Conservation (phyloP, 2,797 vertebrate genomes). For the Catostomus latipinnis region DNA sequence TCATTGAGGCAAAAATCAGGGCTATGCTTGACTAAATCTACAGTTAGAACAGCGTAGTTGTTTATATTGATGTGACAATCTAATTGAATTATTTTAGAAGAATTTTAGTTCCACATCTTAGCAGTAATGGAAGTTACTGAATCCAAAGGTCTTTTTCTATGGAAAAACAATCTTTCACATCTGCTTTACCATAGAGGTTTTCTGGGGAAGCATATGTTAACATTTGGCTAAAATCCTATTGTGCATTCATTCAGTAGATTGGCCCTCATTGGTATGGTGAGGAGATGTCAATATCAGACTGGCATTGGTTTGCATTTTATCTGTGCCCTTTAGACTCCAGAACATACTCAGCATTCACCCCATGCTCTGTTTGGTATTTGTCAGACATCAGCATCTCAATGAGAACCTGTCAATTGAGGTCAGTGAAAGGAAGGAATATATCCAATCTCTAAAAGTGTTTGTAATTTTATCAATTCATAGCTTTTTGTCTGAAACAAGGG, state of each 20-base stretch:
- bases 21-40: too few species aligned
- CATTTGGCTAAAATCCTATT: background rate
- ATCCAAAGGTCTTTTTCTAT: background rate
- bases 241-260: constrained; percentile 40
- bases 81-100: constrained; percentile 23
- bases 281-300: constrained; percentile 31
- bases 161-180: background rate
- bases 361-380: constrained; percentile 61
- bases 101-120: constrained; percentile 5
- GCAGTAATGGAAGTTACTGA: background rate
- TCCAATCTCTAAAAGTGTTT: constrained; percentile 54
- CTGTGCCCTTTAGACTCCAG: constrained; percentile 53
- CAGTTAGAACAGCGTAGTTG: background rate
- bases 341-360: constrained; percentile 59
- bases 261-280: constrained; percentile 48
- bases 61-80: constrained; percentile 33
- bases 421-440: constrained; percentile 55
- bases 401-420: constrained; percentile 60
- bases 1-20: too few species aligned
- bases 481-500: constrained; percentile 16
- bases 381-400: constrained; percentile 63
- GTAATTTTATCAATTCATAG: constrained; percentile 51
- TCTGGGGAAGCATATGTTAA: background rate
- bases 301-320: constrained; percentile 34
- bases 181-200: background rate